Percentiles rank a stretch among this genome's conserved stretches.
phyloP scores from a whole-genome alignment of 2,888 invertebrate genomes.

The Atrina japonica region DNA sequence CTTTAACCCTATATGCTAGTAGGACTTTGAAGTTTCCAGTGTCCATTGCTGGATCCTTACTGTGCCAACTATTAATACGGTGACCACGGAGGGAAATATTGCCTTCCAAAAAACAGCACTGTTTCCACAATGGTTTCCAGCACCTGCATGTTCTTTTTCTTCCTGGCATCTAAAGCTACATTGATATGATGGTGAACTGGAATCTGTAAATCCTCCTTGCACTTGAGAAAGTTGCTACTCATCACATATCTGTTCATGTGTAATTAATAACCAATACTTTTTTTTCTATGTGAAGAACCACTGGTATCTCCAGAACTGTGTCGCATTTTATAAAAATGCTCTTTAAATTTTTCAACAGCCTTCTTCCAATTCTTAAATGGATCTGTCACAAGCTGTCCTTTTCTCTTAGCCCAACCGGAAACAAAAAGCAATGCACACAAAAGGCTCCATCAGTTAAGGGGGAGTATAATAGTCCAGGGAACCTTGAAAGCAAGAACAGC shows the following conservation, averaged over 20 bases:
- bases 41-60: neutral
- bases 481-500: neutral
- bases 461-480: neutral
- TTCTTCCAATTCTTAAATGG: too few species aligned
- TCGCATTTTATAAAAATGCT: too few species aligned
- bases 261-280: neutral
- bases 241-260: neutral
- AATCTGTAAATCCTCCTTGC: neutral
- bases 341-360: too few species aligned
- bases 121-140: slow-evolving; percentile 1
- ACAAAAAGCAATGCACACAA: slow-evolving; percentile 4
- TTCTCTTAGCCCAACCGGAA: neutral
- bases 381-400: neutral
- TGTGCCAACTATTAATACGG: neutral
- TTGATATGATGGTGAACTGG: neutral
- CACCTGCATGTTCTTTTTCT: neutral
- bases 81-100: neutral
- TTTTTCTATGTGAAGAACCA: neutral
- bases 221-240: neutral
- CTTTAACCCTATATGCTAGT: neutral
- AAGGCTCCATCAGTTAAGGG: slow-evolving; percentile 2
- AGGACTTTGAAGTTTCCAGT: slow-evolving; percentile 5
- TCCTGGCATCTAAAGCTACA: neutral
- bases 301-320: slow-evolving; percentile 6
- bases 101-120: neutral